phyloP scores from a whole-genome alignment of 2,113 vertebrate genomes.

The Onychostoma macrolepis region DNA sequence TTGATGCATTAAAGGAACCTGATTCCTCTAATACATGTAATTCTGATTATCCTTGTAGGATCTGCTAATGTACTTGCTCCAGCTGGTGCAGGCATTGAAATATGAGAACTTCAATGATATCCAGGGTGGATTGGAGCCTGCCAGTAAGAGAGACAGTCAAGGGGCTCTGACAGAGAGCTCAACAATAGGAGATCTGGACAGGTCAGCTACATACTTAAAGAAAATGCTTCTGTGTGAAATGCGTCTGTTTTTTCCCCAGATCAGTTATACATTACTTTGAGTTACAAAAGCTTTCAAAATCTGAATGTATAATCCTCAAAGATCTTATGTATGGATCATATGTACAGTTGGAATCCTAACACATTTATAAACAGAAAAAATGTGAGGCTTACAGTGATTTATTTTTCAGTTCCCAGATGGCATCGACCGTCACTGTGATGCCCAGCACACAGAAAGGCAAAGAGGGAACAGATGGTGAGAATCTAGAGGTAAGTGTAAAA shows the following conservation, averaged over 20 bases:
- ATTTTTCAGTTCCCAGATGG: slow-evolving; percentile 85
- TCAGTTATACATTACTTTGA: background rate
- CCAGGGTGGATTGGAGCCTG: slow-evolving; percentile 89
- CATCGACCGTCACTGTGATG: slow-evolving; percentile 75
- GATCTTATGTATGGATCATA: background rate
- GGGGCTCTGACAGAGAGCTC: slow-evolving; percentile 84
- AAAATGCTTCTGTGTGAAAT: background rate
- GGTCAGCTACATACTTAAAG: slow-evolving; percentile 73
- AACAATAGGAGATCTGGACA: slow-evolving; percentile 81
- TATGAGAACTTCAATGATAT: slow-evolving; percentile 98
- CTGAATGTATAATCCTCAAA: background rate
- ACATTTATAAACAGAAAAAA: background rate
- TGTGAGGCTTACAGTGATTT: background rate
- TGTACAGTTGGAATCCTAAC: background rate
- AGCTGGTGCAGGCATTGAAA: slow-evolving; percentile 95
- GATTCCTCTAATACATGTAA: background rate
- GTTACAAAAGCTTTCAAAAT: background rate
- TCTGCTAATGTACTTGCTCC: slow-evolving; percentile 96
- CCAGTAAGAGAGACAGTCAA: slow-evolving; percentile 88
- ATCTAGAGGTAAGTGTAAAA: slow-evolving; percentile 80
- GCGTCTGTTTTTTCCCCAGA: background rate
- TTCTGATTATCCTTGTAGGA: slow-evolving; percentile 74
- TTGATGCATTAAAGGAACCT: too few relatives aligned
- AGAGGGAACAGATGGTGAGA: slow-evolving; percentile 87
- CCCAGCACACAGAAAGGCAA: slow-evolving; percentile 84